phyloP scores from a whole-genome alignment of 2,888 invertebrate genomes.

The Timandra comae region DNA sequence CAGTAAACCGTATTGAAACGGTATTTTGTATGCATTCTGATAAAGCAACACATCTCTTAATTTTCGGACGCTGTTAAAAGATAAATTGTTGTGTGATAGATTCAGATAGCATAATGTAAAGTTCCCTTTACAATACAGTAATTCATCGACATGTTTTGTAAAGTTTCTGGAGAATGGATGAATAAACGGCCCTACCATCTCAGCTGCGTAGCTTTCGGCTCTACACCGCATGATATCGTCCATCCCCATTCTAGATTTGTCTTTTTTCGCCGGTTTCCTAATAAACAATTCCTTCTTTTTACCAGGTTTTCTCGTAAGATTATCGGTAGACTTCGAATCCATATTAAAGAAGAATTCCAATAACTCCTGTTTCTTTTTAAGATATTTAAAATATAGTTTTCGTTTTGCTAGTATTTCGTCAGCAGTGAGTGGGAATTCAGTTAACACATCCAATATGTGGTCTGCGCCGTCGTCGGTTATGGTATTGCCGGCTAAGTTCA shows the following conservation, averaged over 20 bases:
- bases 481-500: conserved; percentile 48
- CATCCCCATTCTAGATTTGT: neutral
- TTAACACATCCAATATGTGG: conserved; percentile 34
- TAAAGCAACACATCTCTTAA: conserved; percentile 31
- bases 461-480: conserved; percentile 41
- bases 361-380: conserved; percentile 17
- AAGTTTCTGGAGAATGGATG: conserved; percentile 32
- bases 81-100: conserved; percentile 45
- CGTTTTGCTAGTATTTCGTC: conserved; percentile 33
- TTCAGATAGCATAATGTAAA: conserved; percentile 43
- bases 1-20: conserved; percentile 31
- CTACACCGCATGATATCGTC: conserved; percentile 16
- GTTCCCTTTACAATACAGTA: conserved; percentile 36
- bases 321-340: conserved; percentile 17
- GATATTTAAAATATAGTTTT: conserved; percentile 21
- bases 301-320: conserved; percentile 9
- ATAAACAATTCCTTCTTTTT: neutral
- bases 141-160: conserved; percentile 21
- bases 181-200: conserved; percentile 30
- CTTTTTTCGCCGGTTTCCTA: neutral
- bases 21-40: conserved; percentile 27
- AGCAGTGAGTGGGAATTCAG: conserved; percentile 35
- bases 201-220: conserved; percentile 27
- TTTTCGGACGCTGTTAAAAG: conserved; percentile 31
- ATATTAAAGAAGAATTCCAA: conserved; percentile 17